phyloP scores from a whole-genome alignment of 2,797 vertebrate species.

The Typhlichthys eigenmanni region DNA sequence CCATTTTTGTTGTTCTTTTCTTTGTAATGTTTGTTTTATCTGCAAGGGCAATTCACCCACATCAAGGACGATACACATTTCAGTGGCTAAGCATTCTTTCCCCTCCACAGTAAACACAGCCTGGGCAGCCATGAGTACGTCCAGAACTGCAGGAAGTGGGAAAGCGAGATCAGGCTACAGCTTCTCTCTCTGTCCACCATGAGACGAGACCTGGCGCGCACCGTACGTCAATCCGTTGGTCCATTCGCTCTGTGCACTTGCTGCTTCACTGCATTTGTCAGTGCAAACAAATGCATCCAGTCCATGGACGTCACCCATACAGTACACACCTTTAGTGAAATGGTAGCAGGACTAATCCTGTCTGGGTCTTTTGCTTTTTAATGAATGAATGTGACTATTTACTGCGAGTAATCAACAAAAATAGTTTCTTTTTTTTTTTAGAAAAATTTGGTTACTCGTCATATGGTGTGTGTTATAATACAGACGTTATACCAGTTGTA shows the following conservation, averaged over 20 bases:
- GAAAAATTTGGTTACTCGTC: not conserved
- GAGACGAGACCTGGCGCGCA: slow-evolving; percentile 86
- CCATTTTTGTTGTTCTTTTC: too few relatives aligned
- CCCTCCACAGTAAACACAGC: slow-evolving; percentile 85
- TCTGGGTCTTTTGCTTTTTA: too few relatives aligned
- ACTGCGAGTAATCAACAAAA: not conserved
- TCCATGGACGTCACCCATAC: not conserved
- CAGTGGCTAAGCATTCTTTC: slow-evolving; percentile 6
- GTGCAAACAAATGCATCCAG: not conserved
- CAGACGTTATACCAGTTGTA: too few relatives aligned
- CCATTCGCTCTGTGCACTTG: not conserved
- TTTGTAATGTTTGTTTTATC: too few relatives aligned
- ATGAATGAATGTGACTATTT: not conserved
- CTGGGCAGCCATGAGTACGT: slow-evolving; percentile 96
- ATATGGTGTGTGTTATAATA: too few relatives aligned
- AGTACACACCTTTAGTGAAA: not conserved
- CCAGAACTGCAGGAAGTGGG: slow-evolving; percentile 97
- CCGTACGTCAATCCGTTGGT: slow-evolving; percentile 77
- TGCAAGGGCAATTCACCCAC: too few relatives aligned
- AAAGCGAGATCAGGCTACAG: slow-evolving; percentile 92
- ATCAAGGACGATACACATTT: too few relatives aligned
- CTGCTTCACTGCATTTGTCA: not conserved
- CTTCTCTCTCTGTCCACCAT: slow-evolving; percentile 84
- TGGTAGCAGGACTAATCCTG: too few relatives aligned
- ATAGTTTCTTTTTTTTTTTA: not conserved